Evolutionary conservation across 2,888 invertebrate genomes (phyloP), one percentile per base, ranked within the genome.

Genomic region (Ophioninae sp.): DNA sequence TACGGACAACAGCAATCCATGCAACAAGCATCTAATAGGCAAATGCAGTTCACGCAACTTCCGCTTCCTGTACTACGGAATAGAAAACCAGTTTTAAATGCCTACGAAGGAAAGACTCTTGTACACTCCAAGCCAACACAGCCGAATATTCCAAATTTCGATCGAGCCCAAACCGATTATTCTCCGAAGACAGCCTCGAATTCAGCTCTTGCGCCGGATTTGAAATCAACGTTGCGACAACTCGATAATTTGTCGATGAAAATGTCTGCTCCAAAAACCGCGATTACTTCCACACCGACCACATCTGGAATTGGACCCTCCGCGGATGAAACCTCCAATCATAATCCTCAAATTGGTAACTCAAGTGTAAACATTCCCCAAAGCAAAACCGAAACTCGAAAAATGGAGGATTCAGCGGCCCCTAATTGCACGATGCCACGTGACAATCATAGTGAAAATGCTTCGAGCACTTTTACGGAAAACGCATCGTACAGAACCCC

Each of bases 231-330:
- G 9, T 37, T 58, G 20, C 56, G 5, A 9, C 56, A 71, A 13
- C 58, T 71, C n/a, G n/a, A 71, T n/a, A 17, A 3, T n/a, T 30
- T 69, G 8, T 37, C n/a, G 1, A 51, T 56, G n/a, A 71, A 71
- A n/a, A 51, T 51, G 10, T 13, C 51, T 6, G 51, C 51, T 13
- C 6, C 17, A 10, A 13, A 51, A 51, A 17, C 51, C 13, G 5
- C 17, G 51, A 6, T 2, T 13, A 51, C 51, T 2, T 17, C 17
- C 6, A 0, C 17, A 5, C 51, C 51, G 51, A 51, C 51, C 0
- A 51, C 51, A 17, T 58, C 68, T 17, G 9, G 6, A 1, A 8
- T 30, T 37, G 9, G 1, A 10, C 56, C 6, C n/a, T 39, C 37
- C 20, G 9, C 20, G 3, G 68, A 68, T 13, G 30, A 58, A 58